Evolutionary conservation across 2,888 invertebrate species (phyloP), one percentile per base, ranked within the genome.

Genomic region (Pandemis heparana): DNA sequence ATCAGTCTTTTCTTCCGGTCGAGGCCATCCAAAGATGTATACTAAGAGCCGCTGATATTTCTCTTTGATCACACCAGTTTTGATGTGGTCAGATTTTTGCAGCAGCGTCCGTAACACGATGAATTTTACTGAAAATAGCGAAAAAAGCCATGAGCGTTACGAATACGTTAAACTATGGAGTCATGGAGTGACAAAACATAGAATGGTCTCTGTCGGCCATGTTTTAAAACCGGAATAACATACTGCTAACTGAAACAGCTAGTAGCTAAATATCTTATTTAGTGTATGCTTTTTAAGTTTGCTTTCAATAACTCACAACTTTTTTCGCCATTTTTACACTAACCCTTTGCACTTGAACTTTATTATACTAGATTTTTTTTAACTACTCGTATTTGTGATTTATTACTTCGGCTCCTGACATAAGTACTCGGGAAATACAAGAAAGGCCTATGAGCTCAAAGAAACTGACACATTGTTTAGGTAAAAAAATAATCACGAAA

Each of bases 51-150:
- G 56, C 23, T 56, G 56, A 23, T 56, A 56, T 23, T 56, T 56
- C 18, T 56, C 23, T 56, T 23, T 56, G 23, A 56, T n/a, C 56
- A 56, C 23, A 5, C 18, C 56, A 56, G 23, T 23, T 56, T 56
- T 56, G 23, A 56, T 23, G 23, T 10, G 7, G 23, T 56, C 56
- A 56, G 56, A 9, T 1, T 56, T 18, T 56, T 56, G 23, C 12
- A 56, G 56, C 56, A 56, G 56, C 56, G 18, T 56, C 56, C 56
- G 56, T 56, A 56, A 56, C 51, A 51, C 65, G 65, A 32, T 8
- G 48, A n/a, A 48, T 51, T 65, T 65, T 51, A 51, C 65, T 65
- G 65, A 65, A 65, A 65, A 51, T 65, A 65, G 65, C 65, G 65
- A 65, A 65, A 65, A 65, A 51, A 65, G 65, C 38, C 51, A 65